Conservation (phyloP, 2,797 vertebrate species). For the Tarsius wallacei region DNA sequence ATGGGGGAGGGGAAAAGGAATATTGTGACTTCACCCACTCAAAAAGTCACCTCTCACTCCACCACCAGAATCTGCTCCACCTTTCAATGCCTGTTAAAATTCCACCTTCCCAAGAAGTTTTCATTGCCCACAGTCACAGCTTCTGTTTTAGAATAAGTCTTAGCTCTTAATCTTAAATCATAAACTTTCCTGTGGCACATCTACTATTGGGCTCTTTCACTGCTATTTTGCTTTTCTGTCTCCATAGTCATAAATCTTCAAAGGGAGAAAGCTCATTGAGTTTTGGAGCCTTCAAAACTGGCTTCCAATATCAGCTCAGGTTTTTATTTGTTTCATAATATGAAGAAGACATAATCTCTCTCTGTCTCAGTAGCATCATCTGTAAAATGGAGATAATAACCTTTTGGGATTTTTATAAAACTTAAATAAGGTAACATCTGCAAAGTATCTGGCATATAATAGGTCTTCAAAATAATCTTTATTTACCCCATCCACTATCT, state of each 20-base stretch:
- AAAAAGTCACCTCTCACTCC: neutral
- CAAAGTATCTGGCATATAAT: neutral
- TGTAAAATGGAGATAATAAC: neutral
- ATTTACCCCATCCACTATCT: neutral
- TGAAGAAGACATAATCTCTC: neutral
- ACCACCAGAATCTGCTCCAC: neutral
- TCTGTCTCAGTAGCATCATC: neutral
- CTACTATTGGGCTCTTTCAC: neutral
- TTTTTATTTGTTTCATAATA: neutral
- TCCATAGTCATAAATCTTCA: neutral
- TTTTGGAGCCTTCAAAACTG: neutral
- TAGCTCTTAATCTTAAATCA: neutral
- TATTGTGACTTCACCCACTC: neutral
- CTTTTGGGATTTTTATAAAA: neutral
- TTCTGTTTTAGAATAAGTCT: neutral
- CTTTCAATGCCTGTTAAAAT: neutral
- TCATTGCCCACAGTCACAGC: neutral
- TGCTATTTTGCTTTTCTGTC: neutral
- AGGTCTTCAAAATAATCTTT: constrained; percentile 15
- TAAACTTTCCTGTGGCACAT: neutral
- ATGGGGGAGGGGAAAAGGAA: neutral
- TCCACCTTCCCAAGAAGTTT: neutral
- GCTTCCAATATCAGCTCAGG: neutral
- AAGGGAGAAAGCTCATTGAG: neutral
- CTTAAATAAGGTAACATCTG: neutral